Percentiles rank a stretch among this genome's conserved stretches.
phyloP scores from a whole-genome alignment of 2,113 vertebrate genomes.

The Psammodynastes pulverulentus region DNA sequence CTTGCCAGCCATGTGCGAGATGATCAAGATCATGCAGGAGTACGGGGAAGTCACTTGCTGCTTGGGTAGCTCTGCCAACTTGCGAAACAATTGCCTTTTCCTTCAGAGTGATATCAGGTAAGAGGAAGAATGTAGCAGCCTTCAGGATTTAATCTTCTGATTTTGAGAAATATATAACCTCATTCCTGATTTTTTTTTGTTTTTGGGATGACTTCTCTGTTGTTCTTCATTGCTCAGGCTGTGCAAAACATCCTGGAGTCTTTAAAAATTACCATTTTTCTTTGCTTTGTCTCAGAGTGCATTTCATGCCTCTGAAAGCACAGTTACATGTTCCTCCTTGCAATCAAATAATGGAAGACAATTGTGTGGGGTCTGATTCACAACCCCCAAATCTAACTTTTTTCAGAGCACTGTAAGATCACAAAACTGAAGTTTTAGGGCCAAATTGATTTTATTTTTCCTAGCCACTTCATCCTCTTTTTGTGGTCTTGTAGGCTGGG shows the following conservation, averaged over 20 bases:
- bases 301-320: not conserved
- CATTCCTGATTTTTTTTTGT: not conserved
- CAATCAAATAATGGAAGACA: not conserved
- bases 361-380: not conserved
- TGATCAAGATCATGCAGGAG: conserved; percentile 99
- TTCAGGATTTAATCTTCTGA: not conserved
- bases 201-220: not conserved
- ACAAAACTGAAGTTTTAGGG: not conserved
- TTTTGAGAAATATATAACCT: not conserved
- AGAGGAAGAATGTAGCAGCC: not conserved
- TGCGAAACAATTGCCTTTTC: conserved; percentile 92
- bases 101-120: conserved; percentile 95
- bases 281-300: not conserved
- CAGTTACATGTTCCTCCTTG: not conserved
- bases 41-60: conserved; percentile 96
- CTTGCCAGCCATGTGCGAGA: conserved; percentile 93
- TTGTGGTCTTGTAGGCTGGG: not conserved
- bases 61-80: conserved; percentile 93
- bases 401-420: not conserved
- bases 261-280: not conserved
- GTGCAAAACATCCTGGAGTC: not conserved
- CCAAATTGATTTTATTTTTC: too few relatives aligned
- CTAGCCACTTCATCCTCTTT: not conserved
- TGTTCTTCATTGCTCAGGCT: not conserved
- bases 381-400: not conserved